Evolutionary conservation across 2,797 vertebrate species (phyloP), one percentile per base, ranked within the genome.

Genomic region (Brachymystax lenok): DNA sequence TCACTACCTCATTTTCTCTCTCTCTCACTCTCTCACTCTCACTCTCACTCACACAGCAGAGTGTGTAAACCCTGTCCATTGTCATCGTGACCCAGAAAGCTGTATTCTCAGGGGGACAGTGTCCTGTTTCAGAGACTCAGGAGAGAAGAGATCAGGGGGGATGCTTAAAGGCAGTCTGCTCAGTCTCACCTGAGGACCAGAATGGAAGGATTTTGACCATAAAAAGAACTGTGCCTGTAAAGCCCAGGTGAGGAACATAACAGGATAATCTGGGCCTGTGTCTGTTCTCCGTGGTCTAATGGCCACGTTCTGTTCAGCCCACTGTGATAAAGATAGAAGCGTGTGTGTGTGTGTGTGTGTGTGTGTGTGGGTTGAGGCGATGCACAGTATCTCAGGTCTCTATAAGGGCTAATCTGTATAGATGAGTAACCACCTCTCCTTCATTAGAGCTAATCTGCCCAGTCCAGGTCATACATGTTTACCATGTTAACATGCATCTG

Each of bases 61-160:
- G 56, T 82, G 59, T 75, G 68, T 54, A 72, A 27, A 56, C 77
- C 40, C 40, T 85, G 68, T 79, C 86, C 82, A 78, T 82, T 71
- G 80, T 78, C 82, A 74, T 67, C 46, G 76, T 86, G 86, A 73
- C 83, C 87, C 73, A 88, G 81, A 88, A 81, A 88, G 71, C 70
- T 71, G 76, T 52, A 46, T 75, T 77, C 83, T 84, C 86, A 16
- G 6, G 83, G 73, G 88, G 69, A 79, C 78, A 46, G 73, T 85
- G 84, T 81, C 80, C 85, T 79, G 80, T 84, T 90, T 85, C 81
- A 77, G 76, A 71, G 19, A 54, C 73, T 56, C 3, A 21, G 1
- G 69, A 69, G 67, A n/a, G 24, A 33, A 17, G 67, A 17, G 66
- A 35, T 28, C 5, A 14, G 50, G 69, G 40, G 19, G n/a, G 19